Percentiles rank a stretch among this genome's conserved stretches.
Conservation (phyloP, 2,797 vertebrate genomes). For the Botia almorhae region DNA sequence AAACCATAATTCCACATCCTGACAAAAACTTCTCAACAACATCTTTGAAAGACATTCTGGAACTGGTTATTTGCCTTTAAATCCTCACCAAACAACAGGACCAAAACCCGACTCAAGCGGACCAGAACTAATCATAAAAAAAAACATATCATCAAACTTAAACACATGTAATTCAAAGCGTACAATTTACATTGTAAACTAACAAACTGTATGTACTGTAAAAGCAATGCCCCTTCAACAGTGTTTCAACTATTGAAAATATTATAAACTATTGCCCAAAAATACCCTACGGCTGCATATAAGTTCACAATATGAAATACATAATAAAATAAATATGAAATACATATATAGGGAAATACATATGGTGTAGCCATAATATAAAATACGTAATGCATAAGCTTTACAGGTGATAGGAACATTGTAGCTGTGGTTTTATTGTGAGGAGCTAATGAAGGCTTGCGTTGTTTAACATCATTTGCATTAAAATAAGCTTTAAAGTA, state of each 20-base stretch:
- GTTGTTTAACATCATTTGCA: neutral
- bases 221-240: neutral
- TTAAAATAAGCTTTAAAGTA: neutral
- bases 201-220: neutral
- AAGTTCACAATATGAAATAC: neutral
- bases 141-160: slow-evolving; percentile 30
- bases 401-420: neutral
- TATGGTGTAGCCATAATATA: too few relatives aligned
- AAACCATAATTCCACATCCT: slow-evolving; percentile 34
- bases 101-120: slow-evolving; percentile 6
- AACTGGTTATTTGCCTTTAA: slow-evolving; percentile 31
- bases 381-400: neutral
- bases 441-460: neutral
- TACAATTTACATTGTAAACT: neutral
- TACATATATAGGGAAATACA: too few relatives aligned
- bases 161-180: slow-evolving; percentile 3
- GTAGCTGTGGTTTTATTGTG: neutral
- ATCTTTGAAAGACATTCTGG: slow-evolving; percentile 4
- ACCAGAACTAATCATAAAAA: slow-evolving; percentile 35
- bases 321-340: too few relatives aligned
- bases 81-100: slow-evolving; percentile 4
- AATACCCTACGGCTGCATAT: neutral
- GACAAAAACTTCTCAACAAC: slow-evolving; percentile 5
- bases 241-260: neutral
- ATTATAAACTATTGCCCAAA: neutral